A percentile compares a stretch with the other conserved stretches of the same genome.
These are phyloP conservation scores for Akabosia matsudoensis DNA, from an alignment of 1,140 invertebrate genomes.

Conservation along the genomic window DNA sequence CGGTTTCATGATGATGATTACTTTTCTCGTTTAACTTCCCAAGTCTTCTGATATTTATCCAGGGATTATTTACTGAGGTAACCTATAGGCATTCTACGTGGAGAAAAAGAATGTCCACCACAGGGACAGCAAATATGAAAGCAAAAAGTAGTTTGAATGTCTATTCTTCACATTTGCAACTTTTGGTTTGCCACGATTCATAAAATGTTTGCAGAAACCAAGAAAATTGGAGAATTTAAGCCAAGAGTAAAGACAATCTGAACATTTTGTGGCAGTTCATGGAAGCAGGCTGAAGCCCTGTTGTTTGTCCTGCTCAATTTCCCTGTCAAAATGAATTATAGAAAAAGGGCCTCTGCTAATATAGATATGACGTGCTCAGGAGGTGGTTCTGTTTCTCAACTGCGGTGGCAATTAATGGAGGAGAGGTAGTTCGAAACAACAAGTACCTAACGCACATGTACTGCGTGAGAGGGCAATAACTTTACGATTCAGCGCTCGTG, in stretches of 20 bases:
- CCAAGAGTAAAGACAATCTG: no score
- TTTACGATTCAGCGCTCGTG: not conserved
- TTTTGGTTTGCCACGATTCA: conserved; percentile 4
- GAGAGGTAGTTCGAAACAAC: not conserved
- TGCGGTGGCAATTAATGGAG: not conserved
- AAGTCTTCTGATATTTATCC: not conserved
- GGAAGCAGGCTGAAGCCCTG: no score
- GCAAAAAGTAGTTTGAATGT: no score
- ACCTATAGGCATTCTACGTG: no score
- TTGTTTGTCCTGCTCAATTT: no score
- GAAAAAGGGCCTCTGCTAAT: not conserved
- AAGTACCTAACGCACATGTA: not conserved
- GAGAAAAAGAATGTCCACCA: not conserved
- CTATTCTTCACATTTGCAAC: no score
- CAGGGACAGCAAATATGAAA: no score
- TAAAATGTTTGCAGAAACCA: no score
- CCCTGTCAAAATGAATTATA: not conserved
- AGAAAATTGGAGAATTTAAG: no score
- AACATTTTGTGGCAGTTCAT: not conserved
- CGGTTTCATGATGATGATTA: not conserved
- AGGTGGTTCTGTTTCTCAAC: not conserved
- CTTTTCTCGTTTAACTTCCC: not conserved
- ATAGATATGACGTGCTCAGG: not conserved
- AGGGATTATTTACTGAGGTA: not conserved
- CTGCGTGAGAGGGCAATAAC: not conserved